Percentiles rank a stretch among this genome's conserved stretches.
phyloP scores from a whole-genome alignment of 2,113 vertebrate genomes.

The Sitta europaea region DNA sequence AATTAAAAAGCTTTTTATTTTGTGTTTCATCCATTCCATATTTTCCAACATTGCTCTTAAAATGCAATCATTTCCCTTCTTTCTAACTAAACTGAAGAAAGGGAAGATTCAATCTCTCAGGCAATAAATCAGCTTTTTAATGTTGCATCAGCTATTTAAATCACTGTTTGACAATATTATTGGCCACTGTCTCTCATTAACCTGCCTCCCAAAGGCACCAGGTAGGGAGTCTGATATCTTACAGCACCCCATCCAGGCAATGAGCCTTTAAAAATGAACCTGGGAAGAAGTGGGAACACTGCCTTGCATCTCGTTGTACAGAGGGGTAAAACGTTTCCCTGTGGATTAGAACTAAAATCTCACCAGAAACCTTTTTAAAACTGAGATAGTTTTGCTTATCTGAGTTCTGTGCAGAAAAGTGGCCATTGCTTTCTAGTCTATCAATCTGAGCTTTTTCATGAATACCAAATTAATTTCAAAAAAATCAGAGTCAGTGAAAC shows the following conservation, averaged over 20 bases:
- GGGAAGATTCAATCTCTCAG: not conserved
- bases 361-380: not conserved
- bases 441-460: slow-evolving; percentile 20
- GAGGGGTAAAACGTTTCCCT: not conserved
- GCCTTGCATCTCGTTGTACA: rapidly evolving
- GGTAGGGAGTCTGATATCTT: rapidly evolving
- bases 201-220: not conserved
- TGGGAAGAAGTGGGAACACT: not conserved
- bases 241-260: rapidly evolving
- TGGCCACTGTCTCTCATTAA: not conserved
- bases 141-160: not conserved
- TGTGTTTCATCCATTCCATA: not conserved
- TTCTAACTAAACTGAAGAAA: not conserved
- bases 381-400: not conserved
- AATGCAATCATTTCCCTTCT: not conserved
- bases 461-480: slow-evolving; percentile 5
- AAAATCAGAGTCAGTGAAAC: slow-evolving; percentile 32
- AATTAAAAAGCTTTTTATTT: not conserved
- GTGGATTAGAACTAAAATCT: not conserved
- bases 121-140: not conserved
- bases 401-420: not conserved
- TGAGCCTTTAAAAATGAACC: not conserved
- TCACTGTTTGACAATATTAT: not conserved
- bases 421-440: not conserved
- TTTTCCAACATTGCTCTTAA: not conserved